These are phyloP conservation scores for Athalia rosae DNA, from an alignment of 2,888 invertebrate species.

Conservation along the genomic window DNA sequence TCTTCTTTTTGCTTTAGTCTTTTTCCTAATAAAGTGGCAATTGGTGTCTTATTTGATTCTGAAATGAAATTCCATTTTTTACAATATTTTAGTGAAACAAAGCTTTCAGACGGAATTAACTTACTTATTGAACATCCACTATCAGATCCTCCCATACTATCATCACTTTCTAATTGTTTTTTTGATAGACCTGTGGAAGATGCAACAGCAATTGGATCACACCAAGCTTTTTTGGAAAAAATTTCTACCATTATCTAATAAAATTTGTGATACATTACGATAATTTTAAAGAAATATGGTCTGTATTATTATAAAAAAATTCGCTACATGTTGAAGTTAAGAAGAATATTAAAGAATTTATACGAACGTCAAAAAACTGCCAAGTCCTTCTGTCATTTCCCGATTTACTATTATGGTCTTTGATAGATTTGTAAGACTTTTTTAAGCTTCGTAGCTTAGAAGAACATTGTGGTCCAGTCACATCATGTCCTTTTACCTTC, in stretches of 20 bases:
- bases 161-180: no score
- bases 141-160: no score
- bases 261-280: no score
- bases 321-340: no score
- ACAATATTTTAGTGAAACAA: not conserved
- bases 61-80: conserved; percentile 25
- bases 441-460: conserved; percentile 49
- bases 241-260: conserved; percentile 51
- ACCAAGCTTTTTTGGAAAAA: conserved; percentile 49
- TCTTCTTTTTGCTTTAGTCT: conserved; percentile 51
- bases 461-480: conserved; percentile 46
- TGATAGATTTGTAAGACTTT: conserved; percentile 48
- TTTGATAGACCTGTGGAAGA: conserved; percentile 46
- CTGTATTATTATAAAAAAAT: no score
- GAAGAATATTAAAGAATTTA: no score
- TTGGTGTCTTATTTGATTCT: no score
- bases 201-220: conserved; percentile 47
- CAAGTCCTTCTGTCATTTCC: conserved; percentile 45
- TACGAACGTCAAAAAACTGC: conserved; percentile 45
- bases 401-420: conserved; percentile 49
- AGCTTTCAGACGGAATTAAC: not conserved
- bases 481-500: not conserved
- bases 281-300: no score
- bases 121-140: no score
- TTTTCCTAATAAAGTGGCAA: conserved; percentile 46